Evolutionary conservation across 2,113 vertebrate species (phyloP).

Genomic region (Gasterosteus aculeatus): DNA sequence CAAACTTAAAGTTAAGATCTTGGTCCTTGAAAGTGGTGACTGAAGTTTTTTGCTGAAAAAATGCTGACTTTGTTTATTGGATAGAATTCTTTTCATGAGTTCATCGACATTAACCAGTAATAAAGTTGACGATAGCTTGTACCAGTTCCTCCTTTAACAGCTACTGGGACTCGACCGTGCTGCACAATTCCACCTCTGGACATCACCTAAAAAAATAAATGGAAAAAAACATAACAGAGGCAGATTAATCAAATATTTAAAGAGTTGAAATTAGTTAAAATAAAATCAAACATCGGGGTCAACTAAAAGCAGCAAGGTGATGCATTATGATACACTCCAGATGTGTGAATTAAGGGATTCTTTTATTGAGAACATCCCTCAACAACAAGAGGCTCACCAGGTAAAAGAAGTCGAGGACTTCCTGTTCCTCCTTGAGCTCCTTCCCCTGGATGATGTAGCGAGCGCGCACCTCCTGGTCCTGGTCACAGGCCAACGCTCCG

Average conservation of each 20-base stretch:
- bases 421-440: constrained; percentile 61
- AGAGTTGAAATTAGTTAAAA: too few relatives aligned
- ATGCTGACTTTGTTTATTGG: too few relatives aligned
- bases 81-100: too few relatives aligned
- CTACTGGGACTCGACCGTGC: constrained; percentile 54
- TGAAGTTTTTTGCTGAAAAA: too few relatives aligned
- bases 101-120: too few relatives aligned
- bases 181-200: constrained; percentile 73
- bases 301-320: too few relatives aligned
- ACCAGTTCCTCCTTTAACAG: constrained; percentile 64
- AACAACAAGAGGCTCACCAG: constrained; percentile 60
- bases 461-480: constrained; percentile 43
- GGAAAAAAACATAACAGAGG: background rate
- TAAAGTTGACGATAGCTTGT: constrained; percentile 1
- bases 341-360: background rate
- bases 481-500: constrained; percentile 55
- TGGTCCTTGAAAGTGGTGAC: too few relatives aligned
- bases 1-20: too few relatives aligned
- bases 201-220: constrained; percentile 64
- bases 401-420: constrained; percentile 69
- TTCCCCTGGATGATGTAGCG: constrained; percentile 74
- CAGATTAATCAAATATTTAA: background rate
- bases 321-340: background rate
- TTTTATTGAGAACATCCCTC: background rate
- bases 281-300: too few relatives aligned